phyloP scores from a whole-genome alignment of 1,140 invertebrate genomes.

The Trachymyrmex cornetzi region DNA sequence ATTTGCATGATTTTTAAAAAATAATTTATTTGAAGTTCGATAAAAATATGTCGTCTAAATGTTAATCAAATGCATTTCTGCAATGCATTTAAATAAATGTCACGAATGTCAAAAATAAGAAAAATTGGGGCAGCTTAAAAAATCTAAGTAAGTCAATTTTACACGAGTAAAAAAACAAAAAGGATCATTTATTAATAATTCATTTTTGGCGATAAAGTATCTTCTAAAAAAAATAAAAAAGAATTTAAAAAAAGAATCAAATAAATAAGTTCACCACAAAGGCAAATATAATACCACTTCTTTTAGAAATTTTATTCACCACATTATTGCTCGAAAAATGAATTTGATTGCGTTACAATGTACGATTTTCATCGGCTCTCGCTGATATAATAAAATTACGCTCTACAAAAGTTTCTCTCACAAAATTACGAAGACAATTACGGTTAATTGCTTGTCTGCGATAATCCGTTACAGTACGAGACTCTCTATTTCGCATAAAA shows the following conservation, averaged over 20 bases:
- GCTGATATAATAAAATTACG: slow-evolving; percentile 36
- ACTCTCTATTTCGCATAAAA: neutral
- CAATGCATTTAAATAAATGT: neutral
- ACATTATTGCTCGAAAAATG: slow-evolving; percentile 16
- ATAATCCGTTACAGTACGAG: neutral
- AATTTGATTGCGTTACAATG: neutral
- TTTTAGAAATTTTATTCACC: neutral
- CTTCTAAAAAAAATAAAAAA: neutral
- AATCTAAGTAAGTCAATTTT: neutral
- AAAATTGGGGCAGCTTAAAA: neutral
- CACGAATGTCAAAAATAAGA: neutral
- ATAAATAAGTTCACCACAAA: neutral
- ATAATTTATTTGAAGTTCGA: neutral
- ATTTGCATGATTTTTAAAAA: neutral
- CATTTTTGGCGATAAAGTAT: neutral
- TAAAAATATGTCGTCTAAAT: neutral
- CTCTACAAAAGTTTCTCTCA: neutral
- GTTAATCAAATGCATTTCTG: neutral
- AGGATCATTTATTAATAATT: slow-evolving; percentile 14
- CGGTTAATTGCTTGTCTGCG: slow-evolving; percentile 6
- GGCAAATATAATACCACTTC: neutral
- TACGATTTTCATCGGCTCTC: slow-evolving; percentile 13
- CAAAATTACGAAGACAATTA: slow-evolving; percentile 35
- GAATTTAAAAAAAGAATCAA: neutral
- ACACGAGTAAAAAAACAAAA: neutral